Percentiles rank a stretch among this genome's conserved stretches.
These are phyloP conservation scores for Apis cerana DNA, from an alignment of 1,140 invertebrate species.

Conservation along the genomic window DNA sequence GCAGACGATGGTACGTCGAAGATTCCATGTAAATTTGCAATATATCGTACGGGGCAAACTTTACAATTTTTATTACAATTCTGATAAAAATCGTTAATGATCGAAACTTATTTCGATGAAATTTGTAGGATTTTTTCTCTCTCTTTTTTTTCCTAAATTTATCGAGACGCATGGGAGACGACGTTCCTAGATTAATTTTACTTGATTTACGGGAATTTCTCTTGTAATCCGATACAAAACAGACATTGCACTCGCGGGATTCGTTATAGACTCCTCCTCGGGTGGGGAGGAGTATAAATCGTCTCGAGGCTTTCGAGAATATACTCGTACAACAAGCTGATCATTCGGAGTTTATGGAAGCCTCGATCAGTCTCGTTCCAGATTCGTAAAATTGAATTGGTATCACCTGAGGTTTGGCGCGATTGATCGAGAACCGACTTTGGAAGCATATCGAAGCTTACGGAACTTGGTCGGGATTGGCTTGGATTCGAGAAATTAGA, in stretches of 20 bases:
- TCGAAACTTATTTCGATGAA: neutral
- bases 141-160: neutral
- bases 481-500: neutral
- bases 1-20: too few relatives aligned
- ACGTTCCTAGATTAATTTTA: neutral
- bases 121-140: neutral
- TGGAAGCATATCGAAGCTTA: neutral
- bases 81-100: neutral
- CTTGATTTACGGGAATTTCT: neutral
- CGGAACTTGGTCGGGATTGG: neutral
- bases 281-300: neutral
- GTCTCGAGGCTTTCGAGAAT: neutral
- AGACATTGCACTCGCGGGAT: neutral
- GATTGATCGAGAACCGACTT: neutral
- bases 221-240: constrained; percentile 3
- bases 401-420: too few relatives aligned
- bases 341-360: neutral
- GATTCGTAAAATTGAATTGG: constrained; percentile 10
- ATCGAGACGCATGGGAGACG: neutral
- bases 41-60: too few relatives aligned
- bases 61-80: neutral
- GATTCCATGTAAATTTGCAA: too few relatives aligned
- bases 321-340: neutral
- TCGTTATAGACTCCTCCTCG: neutral
- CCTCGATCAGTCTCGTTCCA: neutral